Evolutionary conservation across 2,113 vertebrate genomes (phyloP).

Genomic region (Amphiprion ocellaris): DNA sequence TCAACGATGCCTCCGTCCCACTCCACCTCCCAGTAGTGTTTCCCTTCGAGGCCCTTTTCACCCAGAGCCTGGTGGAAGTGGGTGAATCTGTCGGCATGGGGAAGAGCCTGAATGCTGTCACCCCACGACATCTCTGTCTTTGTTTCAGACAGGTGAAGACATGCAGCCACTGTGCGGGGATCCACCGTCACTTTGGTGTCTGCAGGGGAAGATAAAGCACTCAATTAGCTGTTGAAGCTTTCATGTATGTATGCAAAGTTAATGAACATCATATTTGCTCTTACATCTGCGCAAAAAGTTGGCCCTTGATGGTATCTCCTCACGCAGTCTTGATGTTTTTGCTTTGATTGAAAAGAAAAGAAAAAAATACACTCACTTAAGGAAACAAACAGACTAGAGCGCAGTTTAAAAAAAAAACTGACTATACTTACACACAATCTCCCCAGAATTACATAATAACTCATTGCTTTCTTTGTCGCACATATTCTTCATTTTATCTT

Average conservation of each 20-base stretch:
- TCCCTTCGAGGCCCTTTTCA: slow-evolving; percentile 12
- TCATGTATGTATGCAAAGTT: not conserved
- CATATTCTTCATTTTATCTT: slow-evolving; percentile 37
- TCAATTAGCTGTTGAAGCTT: not conserved
- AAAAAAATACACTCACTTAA: not conserved
- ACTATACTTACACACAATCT: slow-evolving; percentile 22
- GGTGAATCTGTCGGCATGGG: slow-evolving; percentile 70
- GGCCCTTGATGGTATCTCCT: not conserved
- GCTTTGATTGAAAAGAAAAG: slow-evolving; percentile 7
- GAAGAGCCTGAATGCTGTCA: slow-evolving; percentile 20
- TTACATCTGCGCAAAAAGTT: not conserved
- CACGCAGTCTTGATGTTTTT: accelerated
- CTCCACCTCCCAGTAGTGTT: slow-evolving; percentile 77
- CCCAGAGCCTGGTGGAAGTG: slow-evolving; percentile 63
- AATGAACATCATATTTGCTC: not conserved
- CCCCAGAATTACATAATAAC: not conserved
- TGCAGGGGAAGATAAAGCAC: slow-evolving; percentile 24
- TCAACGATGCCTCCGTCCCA: slow-evolving; percentile 78
- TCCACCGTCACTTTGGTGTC: slow-evolving; percentile 45
- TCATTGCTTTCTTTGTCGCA: slow-evolving; percentile 2
- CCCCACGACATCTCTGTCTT: slow-evolving; percentile 56
- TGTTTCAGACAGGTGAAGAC: slow-evolving; percentile 57
- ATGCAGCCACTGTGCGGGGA: slow-evolving; percentile 62
- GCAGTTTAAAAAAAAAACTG: not conserved
- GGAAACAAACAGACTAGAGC: accelerated